phyloP scores from a whole-genome alignment of 2,113 vertebrate species.

The Archocentrus centrarchus region DNA sequence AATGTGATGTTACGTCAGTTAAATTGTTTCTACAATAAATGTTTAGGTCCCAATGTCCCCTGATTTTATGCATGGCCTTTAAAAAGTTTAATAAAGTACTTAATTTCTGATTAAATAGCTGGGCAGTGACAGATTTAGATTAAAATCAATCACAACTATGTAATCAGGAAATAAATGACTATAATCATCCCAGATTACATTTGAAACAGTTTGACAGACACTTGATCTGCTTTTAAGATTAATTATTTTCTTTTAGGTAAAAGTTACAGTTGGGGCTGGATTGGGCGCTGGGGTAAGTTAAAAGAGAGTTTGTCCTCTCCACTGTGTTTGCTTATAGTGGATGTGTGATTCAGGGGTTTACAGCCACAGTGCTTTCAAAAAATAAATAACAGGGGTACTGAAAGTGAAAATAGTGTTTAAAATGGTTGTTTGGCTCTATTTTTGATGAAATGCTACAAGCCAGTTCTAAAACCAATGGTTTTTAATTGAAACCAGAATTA shows the following conservation, averaged over 20 bases:
- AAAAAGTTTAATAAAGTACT: fast-evolving
- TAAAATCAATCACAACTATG: background rate
- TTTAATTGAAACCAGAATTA: background rate
- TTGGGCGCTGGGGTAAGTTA: background rate
- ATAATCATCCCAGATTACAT: too few relatives aligned
- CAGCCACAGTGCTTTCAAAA: background rate
- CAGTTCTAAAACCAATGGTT: background rate
- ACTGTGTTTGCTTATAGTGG: background rate
- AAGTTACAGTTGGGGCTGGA: background rate
- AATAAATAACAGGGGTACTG: background rate
- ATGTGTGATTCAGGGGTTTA: background rate
- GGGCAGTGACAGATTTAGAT: background rate
- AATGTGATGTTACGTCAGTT: background rate
- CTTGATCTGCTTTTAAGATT: background rate
- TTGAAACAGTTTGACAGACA: too few relatives aligned
- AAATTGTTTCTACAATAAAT: fast-evolving
- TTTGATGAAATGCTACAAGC: background rate
- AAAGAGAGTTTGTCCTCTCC: too few relatives aligned
- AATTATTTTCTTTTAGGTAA: background rate
- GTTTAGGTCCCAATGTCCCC: fast-evolving
- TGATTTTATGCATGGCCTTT: fast-evolving
- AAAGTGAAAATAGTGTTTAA: background rate
- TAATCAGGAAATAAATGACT: background rate
- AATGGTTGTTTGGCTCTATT: background rate
- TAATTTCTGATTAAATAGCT: fast-evolving